Evolutionary conservation across 2,113 vertebrate genomes (phyloP), one percentile per base, ranked within the genome.

Genomic region (Cromileptes altivelis): DNA sequence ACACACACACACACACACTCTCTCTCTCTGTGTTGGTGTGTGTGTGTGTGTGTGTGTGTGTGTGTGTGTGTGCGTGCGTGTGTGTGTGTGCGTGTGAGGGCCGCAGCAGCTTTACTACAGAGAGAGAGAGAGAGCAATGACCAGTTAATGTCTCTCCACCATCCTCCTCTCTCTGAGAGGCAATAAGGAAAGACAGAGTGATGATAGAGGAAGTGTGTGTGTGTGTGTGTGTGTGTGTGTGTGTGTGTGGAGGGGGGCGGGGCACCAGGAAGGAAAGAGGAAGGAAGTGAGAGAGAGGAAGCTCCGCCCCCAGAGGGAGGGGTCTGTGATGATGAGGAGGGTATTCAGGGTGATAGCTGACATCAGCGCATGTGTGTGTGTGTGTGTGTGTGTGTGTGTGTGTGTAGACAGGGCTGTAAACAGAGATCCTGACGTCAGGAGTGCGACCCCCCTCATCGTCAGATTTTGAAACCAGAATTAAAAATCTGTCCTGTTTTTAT

Each of bases 31-130:
- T 52, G 17, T 47, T 5, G 55, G 62, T 45, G 4, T 33, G 1
- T 40, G 5, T 7, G 13, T n/a, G 57, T 14, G n/a, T 30, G 61
- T 30, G 4, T 30, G 4, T 5, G 30, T 30, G 30, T 30, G 30
- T 30, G 30, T 30, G 30, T 30, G 4, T 1, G 30, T 30, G 33
- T 37, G 33, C 8, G 33, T 40, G 61, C 37, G 73, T 50, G 82
- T 4, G 61, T 23, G 72, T 9, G 49, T 10, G 49, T 37, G 80
- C 23, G 57, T 25, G 71, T 25, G 73, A 45, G 33, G 77, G 25
- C 58, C 6, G 84, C 79, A 88, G 84, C 81, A 56, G 77, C 70
- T 87, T 90, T 88, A 88, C 91, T 90, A 91, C 21, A 56, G 64
- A 45, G 70, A 71, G 15, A 19, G 15, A 19, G 61, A 45, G 70